A percentile compares a stretch with the other conserved stretches of the same genome.
These are phyloP conservation scores for Gortyna flavago DNA, from an alignment of 2,888 invertebrate species.

Conservation along the genomic window DNA sequence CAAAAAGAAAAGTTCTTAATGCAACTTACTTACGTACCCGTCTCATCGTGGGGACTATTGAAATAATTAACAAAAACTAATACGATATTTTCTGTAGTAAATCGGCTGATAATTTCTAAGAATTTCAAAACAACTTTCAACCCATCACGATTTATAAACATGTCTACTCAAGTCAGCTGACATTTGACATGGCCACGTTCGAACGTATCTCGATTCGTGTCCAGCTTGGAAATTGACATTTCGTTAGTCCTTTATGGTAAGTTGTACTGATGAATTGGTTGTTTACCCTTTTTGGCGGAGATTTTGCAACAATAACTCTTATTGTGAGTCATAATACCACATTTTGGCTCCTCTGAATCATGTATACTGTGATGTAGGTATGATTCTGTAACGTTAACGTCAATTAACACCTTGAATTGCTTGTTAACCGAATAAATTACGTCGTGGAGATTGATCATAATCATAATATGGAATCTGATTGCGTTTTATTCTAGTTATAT, in stretches of 20 bases:
- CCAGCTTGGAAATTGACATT: constrained; percentile 71
- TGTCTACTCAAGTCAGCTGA: constrained; percentile 43
- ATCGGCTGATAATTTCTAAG: constrained; percentile 25
- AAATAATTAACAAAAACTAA: constrained; percentile 28
- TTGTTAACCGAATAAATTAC: constrained; percentile 15
- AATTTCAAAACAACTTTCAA: constrained; percentile 50
- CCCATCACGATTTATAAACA: constrained; percentile 50
- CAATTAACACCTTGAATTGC: constrained; percentile 21
- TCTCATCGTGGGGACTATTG: constrained; percentile 8
- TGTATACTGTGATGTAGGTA: neutral
- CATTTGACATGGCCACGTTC: constrained; percentile 62
- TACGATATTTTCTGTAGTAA: constrained; percentile 20
- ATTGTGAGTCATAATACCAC: constrained; percentile 32
- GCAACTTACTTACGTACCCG: constrained; percentile 19
- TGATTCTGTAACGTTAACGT: constrained; percentile 11
- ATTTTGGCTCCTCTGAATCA: constrained; percentile 20
- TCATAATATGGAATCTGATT: constrained; percentile 20
- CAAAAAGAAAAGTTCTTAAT: constrained; percentile 30
- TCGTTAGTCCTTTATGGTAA: constrained; percentile 71
- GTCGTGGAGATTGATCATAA: neutral
- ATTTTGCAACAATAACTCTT: constrained; percentile 59
- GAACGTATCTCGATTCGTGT: constrained; percentile 55
- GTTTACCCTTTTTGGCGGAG: constrained; percentile 53
- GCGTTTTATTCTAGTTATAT: constrained; percentile 6
- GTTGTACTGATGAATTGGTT: constrained; percentile 47